Evolutionary conservation across 1,140 invertebrate species (phyloP), one percentile per base, ranked within the genome.

Genomic region (Drosophila oshimai): DNA sequence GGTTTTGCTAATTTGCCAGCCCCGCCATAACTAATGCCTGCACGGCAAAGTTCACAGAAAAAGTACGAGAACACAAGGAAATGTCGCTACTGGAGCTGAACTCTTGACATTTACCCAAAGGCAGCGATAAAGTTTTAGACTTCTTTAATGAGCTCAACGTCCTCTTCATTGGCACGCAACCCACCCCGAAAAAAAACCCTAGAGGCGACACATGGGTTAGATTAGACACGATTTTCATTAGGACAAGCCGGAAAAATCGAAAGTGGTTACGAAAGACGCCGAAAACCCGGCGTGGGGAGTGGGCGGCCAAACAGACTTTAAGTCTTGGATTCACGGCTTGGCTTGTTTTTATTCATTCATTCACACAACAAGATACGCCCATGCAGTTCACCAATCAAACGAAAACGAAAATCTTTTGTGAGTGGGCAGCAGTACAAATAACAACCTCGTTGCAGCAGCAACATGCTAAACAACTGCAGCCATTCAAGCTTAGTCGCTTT

Each of bases 261-360:
- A 71, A 71, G 54, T 71, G 49, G 60, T 72, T 76, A 51, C 60
- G 26, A 64, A 73, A 73, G 12, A 61, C 18, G 15, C 17, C 28
- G 39, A 47, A 47, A 64, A 20, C 17, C 46, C 12, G 42, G 53
- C 57, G 78, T 81, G 57, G 77, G 54, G 49, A 61, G 68, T 61
- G 69, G 44, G 37, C 10, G 42, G 31, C 26, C 28, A 10, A 24
- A 24, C 7, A 42, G 41, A 18, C 20, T 29, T 45, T 13, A 31
- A 26, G 17, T 22, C 17, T 29, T 46, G 46, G 47, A 71, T 50
- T 76, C 39, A 81, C 71, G 71, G 54, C 71, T 81, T 46, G 77
- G 36, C 54, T n/a, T n/a, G n/a, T n/a, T n/a, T n/a, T n/a, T n/a
- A 68, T 78, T 44, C 39, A 62, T 86, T 71, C 65, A 84, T 76